Evolutionary conservation across 2,797 vertebrate genomes (phyloP).

Genomic region (Hylomyscus alleni): DNA sequence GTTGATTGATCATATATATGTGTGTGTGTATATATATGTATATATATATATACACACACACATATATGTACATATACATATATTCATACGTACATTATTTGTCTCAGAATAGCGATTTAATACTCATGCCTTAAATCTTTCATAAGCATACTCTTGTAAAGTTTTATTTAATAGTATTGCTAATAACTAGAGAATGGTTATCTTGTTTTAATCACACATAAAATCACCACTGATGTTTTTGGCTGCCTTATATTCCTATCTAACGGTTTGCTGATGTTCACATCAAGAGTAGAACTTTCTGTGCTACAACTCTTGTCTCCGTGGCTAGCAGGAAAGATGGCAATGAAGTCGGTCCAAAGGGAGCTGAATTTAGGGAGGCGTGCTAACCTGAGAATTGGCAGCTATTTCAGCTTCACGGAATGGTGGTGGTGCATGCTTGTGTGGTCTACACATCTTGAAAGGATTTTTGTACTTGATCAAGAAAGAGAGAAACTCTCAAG

Average conservation of each 20-base stretch:
- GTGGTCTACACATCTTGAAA: slow-evolving; percentile 75
- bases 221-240: not conserved
- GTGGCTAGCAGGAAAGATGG: slow-evolving; percentile 76
- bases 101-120: not conserved
- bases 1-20: not conserved
- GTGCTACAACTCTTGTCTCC: slow-evolving; percentile 66
- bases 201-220: not conserved
- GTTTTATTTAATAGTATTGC: slow-evolving; percentile 1
- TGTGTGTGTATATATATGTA: too few species aligned
- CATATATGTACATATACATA: too few species aligned
- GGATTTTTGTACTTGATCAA: slow-evolving; percentile 82
- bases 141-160: not conserved
- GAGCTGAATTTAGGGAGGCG: slow-evolving; percentile 74
- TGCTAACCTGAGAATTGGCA: slow-evolving; percentile 83
- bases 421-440: slow-evolving; percentile 84
- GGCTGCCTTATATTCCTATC: slow-evolving; percentile 38
- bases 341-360: slow-evolving; percentile 71
- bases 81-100: not conserved
- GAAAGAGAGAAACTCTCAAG: slow-evolving; percentile 69
- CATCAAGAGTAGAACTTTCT: slow-evolving; percentile 27
- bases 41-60: not conserved
- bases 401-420: slow-evolving; percentile 77
- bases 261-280: not conserved
- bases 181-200: not conserved
- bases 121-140: not conserved